Evolutionary conservation across 1,140 invertebrate genomes (phyloP), one percentile per base, ranked within the genome.

Genomic region (Drosophila elegans): DNA sequence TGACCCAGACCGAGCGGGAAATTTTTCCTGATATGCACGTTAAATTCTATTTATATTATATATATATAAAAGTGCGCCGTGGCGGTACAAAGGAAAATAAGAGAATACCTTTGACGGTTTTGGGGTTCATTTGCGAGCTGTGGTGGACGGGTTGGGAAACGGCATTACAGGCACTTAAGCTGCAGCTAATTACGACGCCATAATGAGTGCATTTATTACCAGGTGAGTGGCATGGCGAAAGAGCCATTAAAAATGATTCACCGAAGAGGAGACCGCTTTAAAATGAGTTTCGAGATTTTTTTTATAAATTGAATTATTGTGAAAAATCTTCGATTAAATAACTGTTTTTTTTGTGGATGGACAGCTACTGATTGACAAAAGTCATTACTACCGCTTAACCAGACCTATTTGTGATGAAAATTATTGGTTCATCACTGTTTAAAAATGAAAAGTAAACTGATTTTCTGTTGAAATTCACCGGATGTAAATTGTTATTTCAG

Each of bases 181-280:
- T 88, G 57, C 69, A 69, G 82, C 79, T 86, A 86, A 86, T 86
- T 88, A 86, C 59, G 59, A 6, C 64, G 21, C 67, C 56, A 62
- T 80, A 79, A 89, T 83, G 66, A 79, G 44, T 68, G 66, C 60
- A 69, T 72, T 80, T 82, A 82, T 82, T 79, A 79, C 57, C 75
- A 48, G 45, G 44, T 48, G 59, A 75, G 62, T 54, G 51, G n/a
- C 13, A 13, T 32, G 57, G 68, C 44, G 21, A 38, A 12, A 25
- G 11, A 29, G 36, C 29, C 48, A 82, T 85, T 69, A 39, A 83
- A 82, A 68, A 46, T 78, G 53, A 81, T 81, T 74, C 57, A 68
- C 64, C 56, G 51, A 10, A 7, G 48, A 0, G 39, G 11, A 54
- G 62, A 55, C 38, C 27, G 32, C 29, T 16, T 56, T 44, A 78